Evolutionary conservation across 2,888 invertebrate species (phyloP).

Genomic region (Aspidiotus destructor): DNA sequence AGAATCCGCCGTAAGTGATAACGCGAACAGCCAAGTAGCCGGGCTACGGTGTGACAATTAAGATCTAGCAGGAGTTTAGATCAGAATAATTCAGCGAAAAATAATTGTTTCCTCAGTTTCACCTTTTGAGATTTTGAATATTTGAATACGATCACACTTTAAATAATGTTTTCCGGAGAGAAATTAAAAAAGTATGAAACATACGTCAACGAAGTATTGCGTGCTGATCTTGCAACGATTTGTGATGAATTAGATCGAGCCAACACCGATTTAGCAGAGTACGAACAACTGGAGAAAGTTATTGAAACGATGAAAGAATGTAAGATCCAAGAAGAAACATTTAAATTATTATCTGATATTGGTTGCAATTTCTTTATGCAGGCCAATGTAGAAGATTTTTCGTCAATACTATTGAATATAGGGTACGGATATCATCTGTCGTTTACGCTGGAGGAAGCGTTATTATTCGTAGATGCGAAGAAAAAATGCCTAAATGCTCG

Average conservation of each 20-base stretch:
- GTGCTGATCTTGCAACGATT: conserved; percentile 55
- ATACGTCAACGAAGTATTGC: conserved; percentile 68
- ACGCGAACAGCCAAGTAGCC: too few relatives aligned
- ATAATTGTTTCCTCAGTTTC: too few relatives aligned
- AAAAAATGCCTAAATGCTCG: conserved; percentile 55
- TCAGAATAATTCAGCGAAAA: too few relatives aligned
- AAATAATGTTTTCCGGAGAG: background rate
- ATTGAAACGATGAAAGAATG: conserved; percentile 54
- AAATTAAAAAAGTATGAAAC: conserved; percentile 49
- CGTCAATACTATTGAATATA: conserved; percentile 58
- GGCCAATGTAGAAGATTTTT: conserved; percentile 58
- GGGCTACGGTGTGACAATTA: too few relatives aligned
- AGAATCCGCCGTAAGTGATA: too few relatives aligned
- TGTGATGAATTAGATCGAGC: conserved; percentile 52
- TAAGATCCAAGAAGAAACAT: conserved; percentile 47
- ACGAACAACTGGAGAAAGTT: conserved; percentile 60
- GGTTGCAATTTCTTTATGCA: conserved; percentile 79
- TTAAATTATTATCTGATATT: conserved; percentile 64
- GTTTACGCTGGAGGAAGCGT: conserved; percentile 59
- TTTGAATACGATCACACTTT: too few relatives aligned
- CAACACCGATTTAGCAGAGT: conserved; percentile 60
- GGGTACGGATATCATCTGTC: conserved; percentile 69
- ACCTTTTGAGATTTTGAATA: background rate
- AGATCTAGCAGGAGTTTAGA: too few relatives aligned
- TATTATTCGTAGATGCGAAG: conserved; percentile 59